Evolutionary conservation across 2,113 vertebrate species (phyloP).

Genomic region (Hippocampus mohnikei): DNA sequence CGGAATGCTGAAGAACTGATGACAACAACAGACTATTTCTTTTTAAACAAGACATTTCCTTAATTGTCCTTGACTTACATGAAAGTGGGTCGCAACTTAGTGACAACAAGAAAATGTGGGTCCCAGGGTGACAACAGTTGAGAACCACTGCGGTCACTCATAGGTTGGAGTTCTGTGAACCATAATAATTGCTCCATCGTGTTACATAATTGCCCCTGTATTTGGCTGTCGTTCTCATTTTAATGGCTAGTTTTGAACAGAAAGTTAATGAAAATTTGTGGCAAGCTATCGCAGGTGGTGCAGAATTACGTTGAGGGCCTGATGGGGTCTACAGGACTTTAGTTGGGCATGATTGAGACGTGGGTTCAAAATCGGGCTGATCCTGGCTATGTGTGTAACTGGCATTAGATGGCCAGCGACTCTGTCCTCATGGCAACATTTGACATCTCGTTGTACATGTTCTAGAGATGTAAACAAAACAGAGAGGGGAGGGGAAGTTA

Average conservation of each 20-base stretch:
- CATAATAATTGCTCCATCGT: background rate
- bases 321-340: background rate
- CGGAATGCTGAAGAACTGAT: no score
- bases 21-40: no score
- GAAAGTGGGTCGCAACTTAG: no score
- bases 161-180: no score
- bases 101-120: no score
- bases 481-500: conserved; percentile 44
- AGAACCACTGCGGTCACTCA: no score
- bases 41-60: no score
- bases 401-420: background rate
- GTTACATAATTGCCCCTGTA: background rate
- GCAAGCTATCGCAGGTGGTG: no score
- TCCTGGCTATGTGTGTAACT: background rate
- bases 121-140: no score
- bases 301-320: background rate
- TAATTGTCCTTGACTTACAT: no score
- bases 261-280: background rate
- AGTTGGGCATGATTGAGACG: background rate
- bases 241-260: background rate
- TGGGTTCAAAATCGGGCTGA: background rate
- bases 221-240: background rate
- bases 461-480: conserved; percentile 60
- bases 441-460: conserved; percentile 12
- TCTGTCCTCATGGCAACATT: conserved; percentile 23